Base-by-base conservation (phyloP, 2,113 vertebrate species). In the Tursiops truncatus region DNA sequence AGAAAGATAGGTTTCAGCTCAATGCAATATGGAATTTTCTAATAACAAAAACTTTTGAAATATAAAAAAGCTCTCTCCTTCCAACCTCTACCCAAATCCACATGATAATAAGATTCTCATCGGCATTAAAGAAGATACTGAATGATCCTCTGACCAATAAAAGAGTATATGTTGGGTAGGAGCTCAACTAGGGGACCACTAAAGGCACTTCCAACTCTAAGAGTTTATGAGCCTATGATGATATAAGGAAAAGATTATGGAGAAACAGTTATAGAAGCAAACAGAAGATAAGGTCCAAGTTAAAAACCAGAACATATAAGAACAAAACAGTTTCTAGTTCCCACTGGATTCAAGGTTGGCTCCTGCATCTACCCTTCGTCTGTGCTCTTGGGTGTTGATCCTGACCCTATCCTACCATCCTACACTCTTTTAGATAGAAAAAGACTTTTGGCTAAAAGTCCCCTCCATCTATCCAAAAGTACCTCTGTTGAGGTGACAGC, bases 191-290 rank as follows among this genome's bases (percentile, higher is more conserved):
- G 63, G 76, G 6, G 23, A 87, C 36, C 84, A 41, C 21, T 94
- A 56, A 80, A 83, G 21, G n/a, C 5, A 71, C 9, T 92, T 62
- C 8, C 38, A 77, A 82, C 12, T 63, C 36, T 71, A 74, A 68
- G 36, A 71, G 65, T 80, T 50, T 68, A 74, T 84, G 77, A 81
- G 33, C 11, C 70, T 56, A 41, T 90, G n/a, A 83, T 81, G 23
- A 82, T 25, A 38, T n/a, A 80, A 94, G 95, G 73, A 92, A 95
- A 86, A 94, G 31, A 38, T 73, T 17, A 50, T 14, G 53, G 50
- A 85, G 33, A 95, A 83, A 76, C 31, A 50, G 71, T 92, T 76
- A 47, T 11, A 84, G 58, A 82, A 70, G 38, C 38, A 62, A 91
- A 79, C 3, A 76, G 60, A 97, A 95, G 65, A 58, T 56, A 81